Conservation (phyloP, 2,888 invertebrate genomes). For the Dioctria linearis region DNA sequence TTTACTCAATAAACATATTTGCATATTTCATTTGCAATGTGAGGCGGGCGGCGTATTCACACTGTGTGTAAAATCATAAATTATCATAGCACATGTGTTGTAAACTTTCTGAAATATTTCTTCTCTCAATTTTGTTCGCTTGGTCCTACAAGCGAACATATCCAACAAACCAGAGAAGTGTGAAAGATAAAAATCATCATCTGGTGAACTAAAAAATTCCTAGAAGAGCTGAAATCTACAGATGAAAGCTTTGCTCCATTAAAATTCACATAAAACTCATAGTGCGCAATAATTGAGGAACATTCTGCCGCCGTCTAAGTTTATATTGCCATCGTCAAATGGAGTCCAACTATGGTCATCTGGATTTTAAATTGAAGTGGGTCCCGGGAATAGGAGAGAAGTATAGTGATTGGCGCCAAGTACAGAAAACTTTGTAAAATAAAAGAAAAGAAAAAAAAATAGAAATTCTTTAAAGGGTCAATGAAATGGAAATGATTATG, state of each 20-base stretch:
- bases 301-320: too few relatives aligned
- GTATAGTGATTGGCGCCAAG: neutral
- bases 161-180: too few relatives aligned
- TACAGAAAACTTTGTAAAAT: too few relatives aligned
- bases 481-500: constrained; percentile 35
- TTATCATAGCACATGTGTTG: too few relatives aligned
- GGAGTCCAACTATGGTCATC: constrained; percentile 17
- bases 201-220: neutral
- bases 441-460: constrained; percentile 5
- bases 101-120: too few relatives aligned
- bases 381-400: neutral
- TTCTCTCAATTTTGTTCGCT: too few relatives aligned
- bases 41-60: too few relatives aligned
- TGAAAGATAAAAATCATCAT: too few relatives aligned
- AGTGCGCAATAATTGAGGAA: constrained; percentile 19
- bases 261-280: neutral
- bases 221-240: constrained; percentile 1
- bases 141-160: too few relatives aligned
- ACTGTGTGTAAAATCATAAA: too few relatives aligned
- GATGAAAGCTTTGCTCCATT: constrained; percentile 11
- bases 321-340: neutral
- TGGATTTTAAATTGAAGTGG: constrained; percentile 8
- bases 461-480: constrained; percentile 9
- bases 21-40: too few relatives aligned
- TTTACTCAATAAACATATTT: too few relatives aligned